phyloP scores from a whole-genome alignment of 2,113 vertebrate genomes.

The Nematolebias whitei region DNA sequence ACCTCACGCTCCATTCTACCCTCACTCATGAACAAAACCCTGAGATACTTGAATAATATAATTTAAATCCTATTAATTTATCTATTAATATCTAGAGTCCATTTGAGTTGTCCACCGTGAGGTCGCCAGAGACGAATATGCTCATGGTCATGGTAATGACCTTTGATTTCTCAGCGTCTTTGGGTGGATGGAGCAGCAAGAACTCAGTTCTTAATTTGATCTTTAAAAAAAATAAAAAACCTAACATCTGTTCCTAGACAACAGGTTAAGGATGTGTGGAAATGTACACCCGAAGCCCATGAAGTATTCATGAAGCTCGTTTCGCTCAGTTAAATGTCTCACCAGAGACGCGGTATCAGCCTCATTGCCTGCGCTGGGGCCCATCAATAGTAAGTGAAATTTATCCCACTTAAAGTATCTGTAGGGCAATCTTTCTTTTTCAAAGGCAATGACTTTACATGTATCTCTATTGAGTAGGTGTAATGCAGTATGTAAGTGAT shows the following conservation, averaged over 20 bases:
- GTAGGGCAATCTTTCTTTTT: constrained; percentile 68
- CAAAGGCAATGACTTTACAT: constrained; percentile 73
- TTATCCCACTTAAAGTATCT: constrained; percentile 71
- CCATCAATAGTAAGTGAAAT: constrained; percentile 73
- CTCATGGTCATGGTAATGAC: constrained; percentile 47
- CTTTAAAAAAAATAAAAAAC: neutral
- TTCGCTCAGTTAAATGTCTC: constrained; percentile 65
- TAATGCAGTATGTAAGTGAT: constrained; percentile 72
- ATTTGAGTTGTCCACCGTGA: too few species aligned
- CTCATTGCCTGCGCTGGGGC: constrained; percentile 45
- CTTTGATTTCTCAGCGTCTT: constrained; percentile 11
- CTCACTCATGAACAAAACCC: too few species aligned
- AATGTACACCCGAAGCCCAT: constrained; percentile 51
- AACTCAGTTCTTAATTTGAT: neutral
- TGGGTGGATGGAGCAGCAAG: neutral
- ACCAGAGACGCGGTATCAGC: constrained; percentile 59
- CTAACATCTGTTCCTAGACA: constrained; percentile 23
- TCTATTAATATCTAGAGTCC: constrained; percentile 21
- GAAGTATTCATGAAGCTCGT: constrained; percentile 62
- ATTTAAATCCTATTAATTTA: constrained; percentile 45
- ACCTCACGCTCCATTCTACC: too few species aligned
- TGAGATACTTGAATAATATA: too few species aligned
- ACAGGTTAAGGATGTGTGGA: constrained; percentile 57
- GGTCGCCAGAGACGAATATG: too few species aligned
- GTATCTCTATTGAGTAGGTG: constrained; percentile 65